phyloP scores from a whole-genome alignment of 64 coral and sea anemone genomes.

The Hydrozoanthus tunicans region DNA sequence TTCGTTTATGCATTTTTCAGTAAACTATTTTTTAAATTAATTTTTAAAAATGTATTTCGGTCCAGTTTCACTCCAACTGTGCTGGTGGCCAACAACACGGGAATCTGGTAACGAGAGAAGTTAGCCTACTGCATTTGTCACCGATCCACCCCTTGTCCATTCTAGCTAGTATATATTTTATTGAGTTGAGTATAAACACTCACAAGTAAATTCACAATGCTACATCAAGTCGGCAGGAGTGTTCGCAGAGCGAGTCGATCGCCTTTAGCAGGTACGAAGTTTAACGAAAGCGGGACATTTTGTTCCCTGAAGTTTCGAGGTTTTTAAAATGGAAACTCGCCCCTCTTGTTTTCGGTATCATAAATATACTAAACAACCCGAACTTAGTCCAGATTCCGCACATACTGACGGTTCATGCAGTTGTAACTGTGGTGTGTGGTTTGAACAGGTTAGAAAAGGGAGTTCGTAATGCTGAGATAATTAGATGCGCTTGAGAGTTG shows the following conservation, averaged over 20 bases:
- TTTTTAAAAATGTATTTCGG: no score
- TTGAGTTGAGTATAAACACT: neutral
- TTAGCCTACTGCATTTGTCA: neutral
- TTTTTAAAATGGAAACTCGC: no score
- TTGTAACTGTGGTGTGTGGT: neutral
- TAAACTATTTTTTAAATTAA: no score
- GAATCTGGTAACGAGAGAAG: slow-evolving; percentile 32
- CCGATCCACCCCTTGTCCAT: neutral
- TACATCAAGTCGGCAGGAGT: neutral
- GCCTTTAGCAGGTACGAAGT: slow-evolving; percentile 7
- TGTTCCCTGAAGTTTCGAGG: neutral
- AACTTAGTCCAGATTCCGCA: no score
- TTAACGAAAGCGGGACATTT: neutral
- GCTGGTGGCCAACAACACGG: neutral
- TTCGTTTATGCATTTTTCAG: no score
- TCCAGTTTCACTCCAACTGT: no score
- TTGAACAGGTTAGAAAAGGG: neutral
- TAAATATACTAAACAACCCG: no score
- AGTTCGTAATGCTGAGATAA: neutral
- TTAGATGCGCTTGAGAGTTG: neutral
- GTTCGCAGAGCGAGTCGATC: neutral
- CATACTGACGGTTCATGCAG: no score
- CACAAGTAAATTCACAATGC: neutral
- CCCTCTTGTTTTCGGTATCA: no score
- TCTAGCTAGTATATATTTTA: neutral